Conservation (phyloP, 2,113 vertebrate genomes). For the Salvelinus sp. region DNA sequence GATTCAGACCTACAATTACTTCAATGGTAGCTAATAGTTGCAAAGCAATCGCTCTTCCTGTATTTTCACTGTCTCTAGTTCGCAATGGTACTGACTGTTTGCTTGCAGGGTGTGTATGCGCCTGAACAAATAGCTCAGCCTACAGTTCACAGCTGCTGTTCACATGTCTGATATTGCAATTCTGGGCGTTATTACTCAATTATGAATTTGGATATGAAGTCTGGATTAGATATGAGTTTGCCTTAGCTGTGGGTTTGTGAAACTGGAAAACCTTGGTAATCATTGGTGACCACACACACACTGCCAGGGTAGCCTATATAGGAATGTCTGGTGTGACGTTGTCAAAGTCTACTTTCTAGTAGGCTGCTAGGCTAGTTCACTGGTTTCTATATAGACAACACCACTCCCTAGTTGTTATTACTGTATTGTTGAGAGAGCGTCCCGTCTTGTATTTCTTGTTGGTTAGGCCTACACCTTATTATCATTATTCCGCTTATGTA, state of each 20-base stretch:
- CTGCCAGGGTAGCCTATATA: too few relatives aligned
- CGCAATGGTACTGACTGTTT: conserved; percentile 40
- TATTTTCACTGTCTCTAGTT: conserved; percentile 16
- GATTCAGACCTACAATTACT: not conserved
- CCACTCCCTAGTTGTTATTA: too few relatives aligned
- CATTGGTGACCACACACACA: too few relatives aligned
- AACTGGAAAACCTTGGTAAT: too few relatives aligned
- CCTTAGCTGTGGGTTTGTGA: too few relatives aligned
- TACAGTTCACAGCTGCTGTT: conserved; percentile 13
- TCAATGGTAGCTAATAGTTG: not conserved
- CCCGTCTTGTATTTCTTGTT: not conserved
- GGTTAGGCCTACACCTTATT: not conserved
- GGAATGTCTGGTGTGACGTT: too few relatives aligned
- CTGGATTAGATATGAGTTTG: too few relatives aligned
- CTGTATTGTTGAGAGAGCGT: not conserved
- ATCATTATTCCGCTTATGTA: not conserved
- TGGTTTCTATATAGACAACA: too few relatives aligned
- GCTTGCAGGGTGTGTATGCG: conserved; percentile 47
- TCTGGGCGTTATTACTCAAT: not conserved
- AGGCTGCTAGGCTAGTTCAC: too few relatives aligned
- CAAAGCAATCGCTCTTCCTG: not conserved
- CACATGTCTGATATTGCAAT: not conserved
- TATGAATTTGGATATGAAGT: not conserved
- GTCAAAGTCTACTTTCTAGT: too few relatives aligned
- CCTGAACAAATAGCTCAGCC: conserved; percentile 38